Evolutionary conservation across 2,888 invertebrate species (phyloP), one percentile per base, ranked within the genome.

Genomic region (Zaprionus lineosus): DNA sequence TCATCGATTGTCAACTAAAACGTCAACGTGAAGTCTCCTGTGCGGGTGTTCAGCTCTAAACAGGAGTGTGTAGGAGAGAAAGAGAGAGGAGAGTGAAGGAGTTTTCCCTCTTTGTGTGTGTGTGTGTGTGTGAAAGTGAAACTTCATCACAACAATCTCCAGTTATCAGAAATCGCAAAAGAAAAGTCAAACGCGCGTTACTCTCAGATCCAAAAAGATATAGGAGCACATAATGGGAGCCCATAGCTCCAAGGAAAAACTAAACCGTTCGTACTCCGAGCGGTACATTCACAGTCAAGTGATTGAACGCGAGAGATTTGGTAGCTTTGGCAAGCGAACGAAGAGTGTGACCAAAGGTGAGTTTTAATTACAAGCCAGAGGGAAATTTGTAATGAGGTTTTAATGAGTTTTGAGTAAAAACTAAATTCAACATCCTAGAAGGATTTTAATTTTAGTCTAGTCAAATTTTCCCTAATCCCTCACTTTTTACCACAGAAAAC

Each of bases 231-330:
- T 67, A 76, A 94, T 94, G 94, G 94, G 94, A 82, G 94, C 94
- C 73, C 94, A 94, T 91, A 93, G 94, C 86, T 94, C 94, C 59
- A 94, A 94, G 91, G 94, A 94, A 90, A 94, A 94, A 90, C 91
- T 94, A 68, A 92, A 92, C 84, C 91, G 94, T 86, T 92, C 93
- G 72, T 91, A 92, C 81, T 94, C 94, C 31, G 94, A 93, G 89
- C 90, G 91, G 33, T 90, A 88, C 51, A 90, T 90, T 31, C 90
- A 91, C 70, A 88, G 85, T 16, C 90, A 90, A 76, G 92, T 93
- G 73, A 92, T 93, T 71, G 93, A 92, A 83, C 91, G 93, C 63
- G 94, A 94, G 88, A 91, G 93, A 85, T 94, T 93, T 83, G 93
- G 93, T 77, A 93, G 93, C 87, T 94, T 94, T 89, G 93, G 93